Base-by-base conservation (phyloP, 2,888 invertebrate genomes). In the Biston stratarius region DNA sequence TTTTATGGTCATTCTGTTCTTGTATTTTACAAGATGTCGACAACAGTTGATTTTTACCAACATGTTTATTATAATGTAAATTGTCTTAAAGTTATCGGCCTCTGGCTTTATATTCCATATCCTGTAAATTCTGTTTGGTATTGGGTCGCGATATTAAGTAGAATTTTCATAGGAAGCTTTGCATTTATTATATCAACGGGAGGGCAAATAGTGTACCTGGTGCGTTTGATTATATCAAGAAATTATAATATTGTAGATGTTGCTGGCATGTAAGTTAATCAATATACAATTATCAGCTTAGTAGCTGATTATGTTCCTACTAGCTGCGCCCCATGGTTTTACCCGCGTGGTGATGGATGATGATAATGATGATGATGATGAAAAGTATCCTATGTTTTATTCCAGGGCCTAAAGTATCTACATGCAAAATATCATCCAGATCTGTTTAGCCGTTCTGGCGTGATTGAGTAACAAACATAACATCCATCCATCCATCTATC, bases 91-190 rank as follows among this genome's bases (percentile, higher is more conserved):
- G 68, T 76, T 7, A 77, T 75, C 34, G 78, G 83, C 8, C 53
- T 88, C 56, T 88, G 87, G 86, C 81, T 86, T 61, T 84, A 74
- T 38, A 84, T 85, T 75, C 81, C 84, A 0, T 70, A 85, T 71
- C 44, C 80, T 8, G 60, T 63, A 42, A 81, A 75, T 52, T 79
- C 80, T 42, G 44, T 77, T 33, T 72, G 70, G 66, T 88, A 82
- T 71, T 86, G 86, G 84, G 8, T 79, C 3, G 61, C 59, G 44
- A 45, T 84, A 15, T 15, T 84, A 0, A 71, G 49, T 34, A 78
- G 74, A 63, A 63, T 83, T 9, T 15, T 84, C 58, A 44, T 83
- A 15, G 82, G 77, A 1, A 24, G 79, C 8, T 56, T 78, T 0
- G 68, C 78, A 14, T 88, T 83, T 57, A 52, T 80, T 44, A 63